Conservation (phyloP, 2,113 vertebrate genomes). For the pig (Sus scrofa) region T2T-Sscrofa CM000824.6:77588001-77588500, state of each 20-base stretch:
- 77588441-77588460: neutral
- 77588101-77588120: neutral
- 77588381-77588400: neutral
- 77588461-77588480: neutral
- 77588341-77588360: neutral
- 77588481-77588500: neutral
- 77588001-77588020: neutral
- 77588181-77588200: neutral
- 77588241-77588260: neutral
- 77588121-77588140: neutral
- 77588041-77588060: neutral
- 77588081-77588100: neutral
- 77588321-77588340: neutral
- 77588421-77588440: constrained; percentile 3
- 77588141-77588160: neutral
- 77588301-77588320: neutral
- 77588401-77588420: constrained; percentile 19
- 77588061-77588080: neutral
- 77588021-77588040: neutral
- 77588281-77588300: neutral
- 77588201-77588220: neutral
- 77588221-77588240: neutral
- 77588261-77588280: neutral
- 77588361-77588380: neutral
- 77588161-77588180: neutral